phyloP scores from a whole-genome alignment of 2,797 vertebrate genomes.

The Urocyon cinereoargenteus region DNA sequence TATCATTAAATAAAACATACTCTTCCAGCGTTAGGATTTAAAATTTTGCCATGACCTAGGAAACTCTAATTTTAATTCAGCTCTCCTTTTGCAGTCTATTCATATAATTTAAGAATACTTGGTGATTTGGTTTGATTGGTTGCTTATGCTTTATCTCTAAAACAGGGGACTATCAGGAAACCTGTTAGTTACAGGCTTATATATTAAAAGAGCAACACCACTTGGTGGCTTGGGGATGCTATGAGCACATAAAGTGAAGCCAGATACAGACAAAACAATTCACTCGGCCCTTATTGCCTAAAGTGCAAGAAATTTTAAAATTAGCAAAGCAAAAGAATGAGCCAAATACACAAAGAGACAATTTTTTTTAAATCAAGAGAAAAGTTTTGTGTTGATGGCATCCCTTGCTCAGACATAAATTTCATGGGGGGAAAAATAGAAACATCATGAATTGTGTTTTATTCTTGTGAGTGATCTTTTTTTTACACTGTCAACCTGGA shows the following conservation, averaged over 20 bases:
- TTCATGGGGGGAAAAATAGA: not conserved
- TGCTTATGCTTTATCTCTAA: constrained; percentile 13
- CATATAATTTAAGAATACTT: constrained; percentile 44
- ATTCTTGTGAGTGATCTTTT: constrained; percentile 46
- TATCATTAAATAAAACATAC: constrained; percentile 48
- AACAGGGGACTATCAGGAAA: not conserved
- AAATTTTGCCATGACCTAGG: constrained; percentile 18
- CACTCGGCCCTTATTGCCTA: constrained; percentile 33
- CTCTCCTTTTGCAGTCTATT: not conserved
- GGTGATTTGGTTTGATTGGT: constrained; percentile 2
- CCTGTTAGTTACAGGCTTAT: not conserved
- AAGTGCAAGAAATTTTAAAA: constrained; percentile 59
- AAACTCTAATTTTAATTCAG: constrained; percentile 35
- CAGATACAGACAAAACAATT: not conserved
- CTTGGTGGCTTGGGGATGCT: not conserved
- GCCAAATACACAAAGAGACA: not conserved
- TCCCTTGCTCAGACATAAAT: constrained; percentile 41
- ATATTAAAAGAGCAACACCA: constrained; percentile 4
- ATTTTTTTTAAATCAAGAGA: constrained; percentile 61
- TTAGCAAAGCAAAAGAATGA: constrained; percentile 43
- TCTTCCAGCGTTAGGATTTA: not conserved
- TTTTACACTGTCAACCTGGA: not conserved
- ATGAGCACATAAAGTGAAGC: not conserved
- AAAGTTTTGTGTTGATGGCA: not conserved
- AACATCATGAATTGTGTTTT: constrained; percentile 9